These are phyloP conservation scores for Pyrrhosoma nymphula DNA, from an alignment of 2,888 invertebrate genomes.

Conservation along the genomic window DNA sequence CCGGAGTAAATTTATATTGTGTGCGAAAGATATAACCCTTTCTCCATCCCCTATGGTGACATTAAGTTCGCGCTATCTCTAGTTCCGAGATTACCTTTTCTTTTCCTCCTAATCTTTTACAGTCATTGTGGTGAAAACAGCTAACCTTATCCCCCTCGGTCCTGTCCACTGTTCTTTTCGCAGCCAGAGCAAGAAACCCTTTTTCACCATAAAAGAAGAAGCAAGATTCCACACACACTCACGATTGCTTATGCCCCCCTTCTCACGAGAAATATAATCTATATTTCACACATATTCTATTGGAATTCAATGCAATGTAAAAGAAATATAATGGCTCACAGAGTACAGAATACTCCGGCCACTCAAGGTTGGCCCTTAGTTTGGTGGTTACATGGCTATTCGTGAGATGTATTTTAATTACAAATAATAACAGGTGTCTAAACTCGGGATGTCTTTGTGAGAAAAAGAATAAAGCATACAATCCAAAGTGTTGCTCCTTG, in stretches of 20 bases:
- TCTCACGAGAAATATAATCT: not conserved
- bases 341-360: too few species aligned
- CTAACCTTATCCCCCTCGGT: not conserved
- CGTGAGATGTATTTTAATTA: too few species aligned
- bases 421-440: too few species aligned
- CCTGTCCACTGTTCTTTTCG: not conserved
- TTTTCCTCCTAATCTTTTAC: not conserved
- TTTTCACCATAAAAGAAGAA: not conserved
- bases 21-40: not conserved
- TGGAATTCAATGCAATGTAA: too few species aligned
- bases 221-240: not conserved
- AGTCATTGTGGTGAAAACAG: not conserved
- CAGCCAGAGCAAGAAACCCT: not conserved
- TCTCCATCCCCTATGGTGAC: not conserved
- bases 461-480: too few species aligned
- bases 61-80: not conserved
- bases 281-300: too few species aligned
- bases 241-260: not conserved
- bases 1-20: too few species aligned
- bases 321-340: too few species aligned
- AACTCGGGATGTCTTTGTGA: too few species aligned
- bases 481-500: too few species aligned
- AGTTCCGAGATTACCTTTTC: not conserved
- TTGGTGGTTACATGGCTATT: too few species aligned
- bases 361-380: too few species aligned